Evolutionary conservation across 2,888 invertebrate species (phyloP).

Genomic region (Caenorhabditis drosophilae): DNA sequence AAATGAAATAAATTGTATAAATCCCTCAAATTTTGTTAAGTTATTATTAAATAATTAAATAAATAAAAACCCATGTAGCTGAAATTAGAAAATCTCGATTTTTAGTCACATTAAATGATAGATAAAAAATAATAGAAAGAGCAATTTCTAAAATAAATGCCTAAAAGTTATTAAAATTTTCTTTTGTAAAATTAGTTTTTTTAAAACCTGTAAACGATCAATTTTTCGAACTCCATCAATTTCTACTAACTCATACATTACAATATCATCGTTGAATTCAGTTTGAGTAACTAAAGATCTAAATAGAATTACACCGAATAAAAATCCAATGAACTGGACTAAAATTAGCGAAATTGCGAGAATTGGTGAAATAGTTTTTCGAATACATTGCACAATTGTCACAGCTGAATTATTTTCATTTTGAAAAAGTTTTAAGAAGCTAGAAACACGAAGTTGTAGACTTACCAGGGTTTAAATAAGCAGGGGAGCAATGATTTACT

Average conservation of each 20-base stretch:
- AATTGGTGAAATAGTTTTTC: conserved; percentile 13
- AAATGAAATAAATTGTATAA: conserved; percentile 29
- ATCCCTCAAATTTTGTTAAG: conserved; percentile 13
- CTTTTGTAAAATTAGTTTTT: background rate
- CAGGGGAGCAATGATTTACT: conserved; percentile 10
- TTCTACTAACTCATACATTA: conserved; percentile 25
- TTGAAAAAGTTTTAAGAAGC: background rate
- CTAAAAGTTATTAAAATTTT: conserved; percentile 5
- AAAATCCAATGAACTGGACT: conserved; percentile 27
- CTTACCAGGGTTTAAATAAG: conserved; percentile 32
- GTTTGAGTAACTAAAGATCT: conserved; percentile 20
- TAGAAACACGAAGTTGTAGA: background rate
- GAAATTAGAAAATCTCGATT: conserved; percentile 10
- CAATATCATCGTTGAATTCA: conserved; percentile 30
- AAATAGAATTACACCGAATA: conserved; percentile 24
- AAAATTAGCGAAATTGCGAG: conserved; percentile 12
- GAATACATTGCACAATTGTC: conserved; percentile 12
- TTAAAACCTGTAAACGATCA: conserved; percentile 30
- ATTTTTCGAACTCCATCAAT: conserved; percentile 15
- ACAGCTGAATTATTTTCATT: conserved; percentile 22
- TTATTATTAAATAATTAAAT: background rate
- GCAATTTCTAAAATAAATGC: conserved; percentile 24
- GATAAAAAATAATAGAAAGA: conserved; percentile 9
- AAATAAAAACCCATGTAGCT: conserved; percentile 13
- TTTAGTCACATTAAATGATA: conserved; percentile 7